These are phyloP conservation scores for Trachythela sp. DNA, from an alignment of 64 coral and sea anemone species.

Conservation along the genomic window DNA sequence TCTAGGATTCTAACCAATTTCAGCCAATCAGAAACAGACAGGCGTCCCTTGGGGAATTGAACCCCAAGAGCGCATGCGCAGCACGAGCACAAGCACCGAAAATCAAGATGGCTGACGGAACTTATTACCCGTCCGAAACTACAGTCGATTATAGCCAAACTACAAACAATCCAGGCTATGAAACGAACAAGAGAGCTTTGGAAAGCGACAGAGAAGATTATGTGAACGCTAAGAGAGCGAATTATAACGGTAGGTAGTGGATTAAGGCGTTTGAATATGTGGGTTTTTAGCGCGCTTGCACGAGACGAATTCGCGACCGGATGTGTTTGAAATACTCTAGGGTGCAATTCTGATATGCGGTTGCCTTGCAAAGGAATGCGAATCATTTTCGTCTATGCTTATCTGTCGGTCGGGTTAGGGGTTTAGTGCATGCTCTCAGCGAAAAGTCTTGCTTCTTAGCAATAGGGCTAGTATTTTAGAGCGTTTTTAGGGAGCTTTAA, in stretches of 20 bases:
- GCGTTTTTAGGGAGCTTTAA: neutral
- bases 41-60: neutral
- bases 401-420: neutral
- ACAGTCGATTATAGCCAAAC: neutral
- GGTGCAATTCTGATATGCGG: neutral
- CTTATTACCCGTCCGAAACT: neutral
- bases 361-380: neutral
- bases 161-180: neutral
- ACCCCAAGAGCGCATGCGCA: neutral
- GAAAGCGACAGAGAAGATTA: neutral
- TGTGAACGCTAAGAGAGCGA: neutral
- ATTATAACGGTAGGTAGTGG: neutral
- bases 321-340: neutral
- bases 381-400: neutral
- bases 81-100: neutral
- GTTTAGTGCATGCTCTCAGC: neutral
- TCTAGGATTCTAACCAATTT: neutral
- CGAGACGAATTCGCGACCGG: neutral
- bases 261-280: neutral
- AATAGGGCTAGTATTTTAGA: neutral
- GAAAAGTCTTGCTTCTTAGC: neutral
- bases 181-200: slow-evolving; percentile 17
- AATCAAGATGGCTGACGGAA: neutral
- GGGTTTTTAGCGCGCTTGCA: neutral
- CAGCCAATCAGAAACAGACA: neutral